Evolutionary conservation across 2,113 vertebrate genomes (phyloP), one percentile per base, ranked within the genome.

Genomic region (Etheostoma spectabile): DNA sequence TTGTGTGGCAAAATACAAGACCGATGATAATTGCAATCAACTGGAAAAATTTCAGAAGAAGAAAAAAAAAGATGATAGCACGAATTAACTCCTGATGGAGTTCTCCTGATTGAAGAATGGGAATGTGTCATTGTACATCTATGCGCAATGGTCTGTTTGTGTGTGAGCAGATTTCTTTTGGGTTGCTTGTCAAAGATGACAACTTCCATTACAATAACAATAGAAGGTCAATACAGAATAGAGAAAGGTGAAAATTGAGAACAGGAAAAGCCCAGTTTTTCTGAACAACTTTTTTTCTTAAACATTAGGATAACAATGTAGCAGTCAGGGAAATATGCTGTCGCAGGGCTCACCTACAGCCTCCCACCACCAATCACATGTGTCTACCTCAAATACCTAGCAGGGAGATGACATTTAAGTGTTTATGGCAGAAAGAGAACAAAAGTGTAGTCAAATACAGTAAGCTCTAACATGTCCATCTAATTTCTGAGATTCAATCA

Each of bases 151-250:
- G 78, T 42, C 67, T 68, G n/a, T 51, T 64, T 21, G 38, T 38
- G 14, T 38, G 42, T 19, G 27, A 22, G 66, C 48, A 22, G 21
- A 77, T 80, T 82, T 64, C 79, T 33, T 80, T 63, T 55, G 56
- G 66, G 35, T n/a, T 68, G 74, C 74, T 77, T 77, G 77, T 91
- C 82, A 87, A 68, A 71, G 45, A 79, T 86, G 85, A 89, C 88
- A 90, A 74, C 61, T 82, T 51, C 88, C 71, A 91, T 91, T 87
- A 77, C 48, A 67, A 75, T 79, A 80, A 91, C 84, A 91, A 90
- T 77, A 86, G 78, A 64, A 69, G 62, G 27, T 80, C 86, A 84
- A 86, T 90, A 81, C 72, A 84, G 82, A 86, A 65, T 3, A 56
- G 38, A 80, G 61, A 86, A 74, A 60, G 15, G 42, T 2, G 7